phyloP scores from a whole-genome alignment of 2,113 vertebrate genomes.

The Phalacrocorax aristotelis region DNA sequence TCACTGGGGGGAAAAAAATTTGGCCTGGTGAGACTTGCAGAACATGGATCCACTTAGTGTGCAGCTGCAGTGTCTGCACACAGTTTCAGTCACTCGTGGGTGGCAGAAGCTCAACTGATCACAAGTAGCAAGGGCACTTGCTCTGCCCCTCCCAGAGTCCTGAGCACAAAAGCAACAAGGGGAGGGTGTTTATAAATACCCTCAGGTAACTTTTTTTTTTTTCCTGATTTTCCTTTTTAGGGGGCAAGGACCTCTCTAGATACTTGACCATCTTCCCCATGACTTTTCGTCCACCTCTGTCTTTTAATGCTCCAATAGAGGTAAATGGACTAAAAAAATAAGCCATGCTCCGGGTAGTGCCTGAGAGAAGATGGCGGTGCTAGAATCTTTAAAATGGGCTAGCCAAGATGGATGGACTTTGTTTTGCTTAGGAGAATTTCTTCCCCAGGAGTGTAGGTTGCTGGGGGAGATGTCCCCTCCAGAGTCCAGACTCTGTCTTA shows the following conservation, averaged over 20 bases:
- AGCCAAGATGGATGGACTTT: background rate
- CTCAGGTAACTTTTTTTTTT: background rate
- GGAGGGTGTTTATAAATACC: background rate
- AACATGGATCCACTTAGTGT: background rate
- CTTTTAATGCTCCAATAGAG: background rate
- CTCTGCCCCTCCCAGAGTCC: background rate
- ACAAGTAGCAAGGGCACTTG: background rate
- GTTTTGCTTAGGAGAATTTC: background rate
- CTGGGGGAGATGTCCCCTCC: background rate
- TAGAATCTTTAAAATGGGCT: background rate
- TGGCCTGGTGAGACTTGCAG: background rate
- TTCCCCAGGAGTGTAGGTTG: background rate
- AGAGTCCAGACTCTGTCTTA: background rate
- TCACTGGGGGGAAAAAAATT: background rate
- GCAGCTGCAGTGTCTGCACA: background rate
- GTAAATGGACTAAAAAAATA: background rate
- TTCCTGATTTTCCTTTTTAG: background rate
- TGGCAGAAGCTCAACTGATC: background rate
- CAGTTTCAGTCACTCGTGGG: background rate
- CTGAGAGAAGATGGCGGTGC: background rate
- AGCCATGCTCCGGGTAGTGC: background rate
- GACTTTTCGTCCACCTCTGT: background rate
- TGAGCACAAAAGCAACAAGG: background rate
- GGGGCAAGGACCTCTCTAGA: background rate
- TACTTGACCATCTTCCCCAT: background rate